Base-by-base conservation (phyloP, 2,888 invertebrate species). In the Melieria crassipennis region DNA sequence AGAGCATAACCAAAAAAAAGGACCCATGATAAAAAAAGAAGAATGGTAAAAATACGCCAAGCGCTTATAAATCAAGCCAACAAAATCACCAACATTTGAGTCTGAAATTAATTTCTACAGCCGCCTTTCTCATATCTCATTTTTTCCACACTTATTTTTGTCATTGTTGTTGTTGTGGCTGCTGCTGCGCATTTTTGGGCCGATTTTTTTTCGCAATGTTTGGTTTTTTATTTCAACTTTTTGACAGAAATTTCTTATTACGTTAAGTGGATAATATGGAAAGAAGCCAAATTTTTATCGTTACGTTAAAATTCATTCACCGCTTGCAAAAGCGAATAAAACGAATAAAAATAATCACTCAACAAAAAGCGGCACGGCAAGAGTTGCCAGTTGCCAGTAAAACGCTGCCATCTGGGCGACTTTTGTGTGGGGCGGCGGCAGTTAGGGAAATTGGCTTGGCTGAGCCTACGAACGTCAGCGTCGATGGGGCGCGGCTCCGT, bases 191-290 rank as follows among this genome's bases (percentile, higher is more conserved):
- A 30, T 30, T 30, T 30, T 47, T 46, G n/a, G 7, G 46, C 4
- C 30, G 43, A 58, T 65, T 69, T 60, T 65, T 63, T 43, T 30
- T 50, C 16, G 30, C 46, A 30, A 30, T 30, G 2, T 30, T 30
- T 30, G 30, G 30, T 30, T 30, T 30, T 30, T 30, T 30, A 30
- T 30, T 30, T 30, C 30, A 30, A 30, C 30, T 55, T 63, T 67
- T 69, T 47, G 60, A 64, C 67, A 67, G 71, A 76, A 78, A 79
- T 79, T 81, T 79, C 81, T 81, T 80, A 81, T 81, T 81, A 81
- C 78, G 77, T 80, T 80, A 81, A 81, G 80, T 81, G 81, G 79
- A 81, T 80, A 78, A 80, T 79, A 80, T 80, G 80, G 79, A 81
- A 79, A 79, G 79, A 79, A 81, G 81, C 80, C 81, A 81, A 81